Evolutionary conservation across 2,888 invertebrate genomes (phyloP), one percentile per base, ranked within the genome.

Genomic region (Lamellibrachia satsuma): DNA sequence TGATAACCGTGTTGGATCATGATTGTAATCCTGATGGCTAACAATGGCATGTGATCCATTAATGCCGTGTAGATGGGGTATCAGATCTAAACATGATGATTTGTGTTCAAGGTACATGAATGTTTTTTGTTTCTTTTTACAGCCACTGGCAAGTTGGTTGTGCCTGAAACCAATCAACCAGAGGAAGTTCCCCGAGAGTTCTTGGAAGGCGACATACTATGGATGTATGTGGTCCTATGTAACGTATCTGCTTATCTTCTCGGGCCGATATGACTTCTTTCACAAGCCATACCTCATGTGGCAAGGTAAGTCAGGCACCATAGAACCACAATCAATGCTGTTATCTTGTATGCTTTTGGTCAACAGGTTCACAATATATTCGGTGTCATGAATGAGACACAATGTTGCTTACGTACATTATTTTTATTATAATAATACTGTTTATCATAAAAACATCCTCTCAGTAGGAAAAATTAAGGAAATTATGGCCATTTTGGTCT

Each of bases 181-280:
- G 52, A 94, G 94, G 75, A 97, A 97, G 93, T 95, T 96, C 92
- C 96, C 97, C 7, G 97, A 97, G 95, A 96, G 96, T 92, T 95
- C 95, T 15, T 97, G 97, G 97, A 97, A 97, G 94, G 94, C 96
- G 90, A 91, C 96, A 7, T 96, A 96, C 93, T 97, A 97, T 94
- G 94, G 95, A 51, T 93, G 93, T 51, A 95, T 96, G 9, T 97
- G 96, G 96, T 93, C 94, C 90, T 96, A 95, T 92, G 94, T 95
- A 6, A 94, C 95, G 90, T 96, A 96, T 94, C 94, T 96, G n/a
- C 95, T 96, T n/a, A 92, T 96, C 91, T 94, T 95, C 57, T 94
- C 95, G 55, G 95, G 95, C 91, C 93, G 95, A 7, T 95, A 96
- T 93, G 94, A 95, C 92, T 95, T 95, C 93, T 96, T 96, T 93